Base-by-base conservation (phyloP, 2,113 vertebrate species). In the Corydoras maculifer region DNA sequence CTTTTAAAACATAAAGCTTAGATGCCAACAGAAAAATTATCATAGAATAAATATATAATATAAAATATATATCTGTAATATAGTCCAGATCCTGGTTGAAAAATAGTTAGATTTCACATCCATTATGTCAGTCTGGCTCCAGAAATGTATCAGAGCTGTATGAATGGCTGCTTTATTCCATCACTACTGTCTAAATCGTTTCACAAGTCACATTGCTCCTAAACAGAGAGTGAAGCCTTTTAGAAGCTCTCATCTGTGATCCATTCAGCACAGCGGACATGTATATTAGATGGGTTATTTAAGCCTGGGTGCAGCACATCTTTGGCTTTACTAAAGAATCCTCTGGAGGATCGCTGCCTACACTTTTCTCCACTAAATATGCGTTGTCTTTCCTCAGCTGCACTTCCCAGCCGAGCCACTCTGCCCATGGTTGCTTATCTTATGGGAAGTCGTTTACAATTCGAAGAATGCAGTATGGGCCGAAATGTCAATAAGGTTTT, bases 131-230 rank as follows among this genome's bases (percentile, higher is more conserved):
- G 18, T 51, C 61, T 63, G 66, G 57, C 71, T 76, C 54, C 18
- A 63, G 72, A 70, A 76, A 74, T 69, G 49, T 66, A 60, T 53
- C 62, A 67, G 57, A 67, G 61, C 32, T 70, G 59, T 31, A 60
- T 74, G 67, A 80, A 75, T 76, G 79, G 69, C 59, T 64, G 70
- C 76, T 77, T 80, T 78, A 75, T 79, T 77, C 75, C 73, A 58
- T 69, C 73, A 82, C 60, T 68, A 64, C 64, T 74, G 62, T 74
- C 58, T 69, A 75, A 79, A 75, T 53, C 74, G 55, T 74, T 73
- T 51, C 59, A 73, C 64, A 75, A 31, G 70, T 61, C 72, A 73
- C 63, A 75, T 73, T 55, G 69, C 55, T 67, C 18, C 60, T 68
- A 76, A 68, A 72, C 65, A 77, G 65, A 70, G 51, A 62, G 35